Conservation (phyloP, 2,888 invertebrate genomes). For the Dynastes grantii region DNA sequence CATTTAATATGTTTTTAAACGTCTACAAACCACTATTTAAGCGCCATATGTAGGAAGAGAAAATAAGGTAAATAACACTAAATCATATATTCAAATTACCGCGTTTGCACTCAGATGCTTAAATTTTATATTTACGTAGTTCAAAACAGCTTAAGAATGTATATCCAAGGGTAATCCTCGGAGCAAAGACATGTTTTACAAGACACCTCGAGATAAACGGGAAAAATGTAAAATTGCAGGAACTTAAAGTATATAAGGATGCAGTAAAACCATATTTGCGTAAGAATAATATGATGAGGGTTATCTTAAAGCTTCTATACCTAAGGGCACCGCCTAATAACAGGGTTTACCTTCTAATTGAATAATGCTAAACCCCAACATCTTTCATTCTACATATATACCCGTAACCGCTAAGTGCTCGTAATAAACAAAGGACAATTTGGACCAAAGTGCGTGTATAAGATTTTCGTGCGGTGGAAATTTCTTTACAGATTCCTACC, state of each 20-base stretch:
- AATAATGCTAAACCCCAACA: conserved; percentile 51
- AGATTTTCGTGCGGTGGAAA: conserved; percentile 55
- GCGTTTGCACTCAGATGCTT: neutral
- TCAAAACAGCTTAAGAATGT: neutral
- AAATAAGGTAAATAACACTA: conserved; percentile 1
- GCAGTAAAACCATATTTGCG: conserved; percentile 40
- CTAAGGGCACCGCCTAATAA: conserved; percentile 57
- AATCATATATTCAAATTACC: conserved; percentile 4
- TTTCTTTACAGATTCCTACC: conserved; percentile 53
- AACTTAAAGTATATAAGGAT: conserved; percentile 42
- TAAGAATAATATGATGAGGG: conserved; percentile 47
- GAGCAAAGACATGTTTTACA: conserved; percentile 24
- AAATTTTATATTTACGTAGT: conserved; percentile 6
- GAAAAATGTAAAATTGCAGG: conserved; percentile 34
- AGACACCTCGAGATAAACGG: neutral
- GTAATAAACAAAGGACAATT: conserved; percentile 58
- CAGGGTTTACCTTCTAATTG: conserved; percentile 52
- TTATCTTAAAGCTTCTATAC: conserved; percentile 45
- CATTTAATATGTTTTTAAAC: neutral
- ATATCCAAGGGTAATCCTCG: conserved; percentile 18
- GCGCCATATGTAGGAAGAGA: neutral
- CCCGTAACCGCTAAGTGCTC: conserved; percentile 56
- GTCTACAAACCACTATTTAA: neutral
- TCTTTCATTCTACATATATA: conserved; percentile 45
- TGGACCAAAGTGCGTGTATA: conserved; percentile 53